Base-by-base conservation (phyloP, 2,113 vertebrate species). In the Sigmodon hispidus region DNA sequence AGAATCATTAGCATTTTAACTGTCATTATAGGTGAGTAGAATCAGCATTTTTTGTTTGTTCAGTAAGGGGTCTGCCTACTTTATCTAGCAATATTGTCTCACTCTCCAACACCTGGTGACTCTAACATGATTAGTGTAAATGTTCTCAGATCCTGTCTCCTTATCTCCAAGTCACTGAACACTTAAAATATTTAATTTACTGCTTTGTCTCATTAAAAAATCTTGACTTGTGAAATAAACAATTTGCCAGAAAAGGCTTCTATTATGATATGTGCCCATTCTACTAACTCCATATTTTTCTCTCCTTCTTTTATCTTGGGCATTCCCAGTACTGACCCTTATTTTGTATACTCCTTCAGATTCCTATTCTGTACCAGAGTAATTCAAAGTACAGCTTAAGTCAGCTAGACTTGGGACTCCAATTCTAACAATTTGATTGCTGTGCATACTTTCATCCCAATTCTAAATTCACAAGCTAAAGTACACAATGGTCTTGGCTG, bases 401-500 rank as follows among this genome's bases (percentile, higher is more conserved):
- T 17, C 52, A 77, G 52, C 52, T 69, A 77, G 50, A 2, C 8
- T 83, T 40, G 90, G 63, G 61, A 77, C 57, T 67, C 21, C 61
- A 87, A 65, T 59, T 50, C 79, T 79, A 83, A 67, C 40, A 89
- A 91, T n/a, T 0, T 76, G 31, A 22, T 48, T 87, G 45, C 36
- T 69, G 52, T 48, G 22, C 36, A 83, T 31, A 48, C 67, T 57
- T 87, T 87, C 65, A 90, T 24, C 36, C 19, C 17, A 93, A 72
- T 79, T 95, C 75, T 90, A 73, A 96, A 79, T 73, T 84, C 48
- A 90, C 61, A 83, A 67, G 65, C 17, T 86, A 93, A 80, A 59
- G 9, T 83, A 89, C 8, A 50, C 9, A 94, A 57, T 57, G 55
- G 52, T 50, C 45, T 50, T 12, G 73, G 73, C 73, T 76, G 43